These are phyloP conservation scores for Pimephales promelas DNA, from an alignment of 2,113 vertebrate species.

Conservation along the genomic window DNA sequence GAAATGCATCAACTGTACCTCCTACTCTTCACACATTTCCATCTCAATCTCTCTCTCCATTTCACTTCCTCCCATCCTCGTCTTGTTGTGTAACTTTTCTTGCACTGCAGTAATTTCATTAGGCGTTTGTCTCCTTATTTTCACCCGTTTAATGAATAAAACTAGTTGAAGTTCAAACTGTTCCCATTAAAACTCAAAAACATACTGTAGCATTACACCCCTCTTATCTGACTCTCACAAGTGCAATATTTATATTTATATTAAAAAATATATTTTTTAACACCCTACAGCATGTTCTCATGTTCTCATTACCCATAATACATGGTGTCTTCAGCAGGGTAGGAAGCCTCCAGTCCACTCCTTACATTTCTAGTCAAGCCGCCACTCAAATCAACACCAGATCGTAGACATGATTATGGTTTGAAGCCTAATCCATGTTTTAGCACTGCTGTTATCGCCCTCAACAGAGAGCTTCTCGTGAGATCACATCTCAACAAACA, in stretches of 20 bases:
- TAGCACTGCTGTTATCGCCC: conserved; percentile 21
- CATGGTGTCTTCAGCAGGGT: not conserved
- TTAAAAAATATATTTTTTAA: not conserved
- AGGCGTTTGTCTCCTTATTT: not conserved
- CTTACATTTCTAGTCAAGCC: not conserved
- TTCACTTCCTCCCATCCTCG: not conserved
- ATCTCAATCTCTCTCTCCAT: not conserved
- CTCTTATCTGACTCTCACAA: not conserved
- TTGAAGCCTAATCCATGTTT: conserved; percentile 36
- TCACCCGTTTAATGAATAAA: not conserved
- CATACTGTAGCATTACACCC: not conserved
- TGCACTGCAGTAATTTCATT: not conserved
- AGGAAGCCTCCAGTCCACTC: not conserved
- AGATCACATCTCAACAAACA: conserved; percentile 44
- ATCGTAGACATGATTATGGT: conserved; percentile 23
- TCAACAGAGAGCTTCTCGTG: conserved; percentile 21
- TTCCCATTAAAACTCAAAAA: not conserved
- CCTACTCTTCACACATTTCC: not conserved
- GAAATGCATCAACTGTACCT: not conserved
- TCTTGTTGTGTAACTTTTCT: not conserved
- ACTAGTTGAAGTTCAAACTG: not conserved
- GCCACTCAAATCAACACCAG: conserved; percentile 35
- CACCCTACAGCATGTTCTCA: conserved; percentile 14
- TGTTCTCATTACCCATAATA: conserved; percentile 23
- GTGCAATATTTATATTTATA: not conserved